These are phyloP conservation scores for Morpho achilles DNA, from an alignment of 2,888 invertebrate genomes.

Conservation along the genomic window DNA sequence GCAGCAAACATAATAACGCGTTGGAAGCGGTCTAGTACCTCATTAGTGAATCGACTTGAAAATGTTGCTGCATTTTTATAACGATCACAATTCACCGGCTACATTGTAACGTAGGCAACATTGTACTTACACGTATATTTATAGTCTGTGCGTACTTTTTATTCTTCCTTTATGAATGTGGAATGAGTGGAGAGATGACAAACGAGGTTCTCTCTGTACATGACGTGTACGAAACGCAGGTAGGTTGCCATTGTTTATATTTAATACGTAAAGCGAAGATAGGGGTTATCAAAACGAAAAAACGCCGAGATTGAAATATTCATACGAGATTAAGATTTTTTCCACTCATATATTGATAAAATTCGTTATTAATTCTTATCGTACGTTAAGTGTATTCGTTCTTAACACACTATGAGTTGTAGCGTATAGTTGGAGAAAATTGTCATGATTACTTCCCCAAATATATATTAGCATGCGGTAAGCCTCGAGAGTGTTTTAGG, in stretches of 20 bases:
- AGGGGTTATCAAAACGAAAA: too few relatives aligned
- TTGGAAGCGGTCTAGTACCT: background rate
- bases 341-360: too few relatives aligned
- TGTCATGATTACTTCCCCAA: too few relatives aligned
- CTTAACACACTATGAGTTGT: too few relatives aligned
- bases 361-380: too few relatives aligned
- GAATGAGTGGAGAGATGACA: slow-evolving; percentile 7
- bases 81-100: background rate
- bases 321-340: too few relatives aligned
- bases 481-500: too few relatives aligned
- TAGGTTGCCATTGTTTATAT: background rate
- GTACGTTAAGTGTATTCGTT: too few relatives aligned
- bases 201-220: slow-evolving; percentile 8
- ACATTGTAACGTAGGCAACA: slow-evolving; percentile 5
- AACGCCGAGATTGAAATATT: too few relatives aligned
- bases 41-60: background rate
- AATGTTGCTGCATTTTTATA: slow-evolving; percentile 2
- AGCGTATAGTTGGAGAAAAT: too few relatives aligned
- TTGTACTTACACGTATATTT: background rate
- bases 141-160: slow-evolving; percentile 1
- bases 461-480: too few relatives aligned
- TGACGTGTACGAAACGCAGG: slow-evolving; percentile 5
- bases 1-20: background rate
- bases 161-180: slow-evolving; percentile 1
- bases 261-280: background rate